phyloP scores from a whole-genome alignment of 92 coral and sea anemone species.

The Siderastrea radians region DNA sequence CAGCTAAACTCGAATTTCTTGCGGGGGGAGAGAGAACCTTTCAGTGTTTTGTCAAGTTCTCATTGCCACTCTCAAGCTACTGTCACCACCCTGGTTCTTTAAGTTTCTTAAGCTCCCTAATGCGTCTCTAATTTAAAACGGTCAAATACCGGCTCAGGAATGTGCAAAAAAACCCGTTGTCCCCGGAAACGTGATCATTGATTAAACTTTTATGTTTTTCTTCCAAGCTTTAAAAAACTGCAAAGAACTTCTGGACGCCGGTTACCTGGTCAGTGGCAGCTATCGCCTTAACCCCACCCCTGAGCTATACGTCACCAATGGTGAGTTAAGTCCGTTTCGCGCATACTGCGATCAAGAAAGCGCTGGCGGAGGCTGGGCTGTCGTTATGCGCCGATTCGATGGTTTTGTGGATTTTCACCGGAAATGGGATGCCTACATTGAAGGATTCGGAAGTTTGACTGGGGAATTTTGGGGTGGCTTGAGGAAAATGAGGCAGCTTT shows the following conservation, averaged over 20 bases:
- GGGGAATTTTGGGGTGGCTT: constrained; percentile 79
- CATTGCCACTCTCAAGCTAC: too few species aligned
- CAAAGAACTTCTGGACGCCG: constrained; percentile 38
- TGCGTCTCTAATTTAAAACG: too few species aligned
- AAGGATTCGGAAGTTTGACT: constrained; percentile 68
- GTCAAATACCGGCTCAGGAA: too few species aligned
- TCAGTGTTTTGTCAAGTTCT: too few species aligned
- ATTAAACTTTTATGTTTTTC: not conserved
- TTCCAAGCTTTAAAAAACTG: constrained; percentile 54
- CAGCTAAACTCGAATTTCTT: too few species aligned
- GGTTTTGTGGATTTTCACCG: constrained; percentile 58
- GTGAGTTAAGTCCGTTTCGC: constrained; percentile 39
- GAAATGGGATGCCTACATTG: constrained; percentile 49
- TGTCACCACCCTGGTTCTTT: too few species aligned
- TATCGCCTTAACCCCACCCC: constrained; percentile 52
- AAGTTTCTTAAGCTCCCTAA: too few species aligned
- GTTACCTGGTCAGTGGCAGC: constrained; percentile 51
- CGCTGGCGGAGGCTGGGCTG: constrained; percentile 81
- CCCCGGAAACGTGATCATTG: too few species aligned
- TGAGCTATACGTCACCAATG: not conserved
- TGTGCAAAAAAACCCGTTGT: too few species aligned
- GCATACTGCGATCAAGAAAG: constrained; percentile 77
- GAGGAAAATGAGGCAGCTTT: constrained; percentile 51
- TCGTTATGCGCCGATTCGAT: constrained; percentile 65
- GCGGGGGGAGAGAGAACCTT: too few species aligned